Percentiles rank a stretch among this genome's conserved stretches.
These are phyloP conservation scores for Eristalis intricaria DNA, from an alignment of 2,888 invertebrate genomes.

Conservation along the genomic window DNA sequence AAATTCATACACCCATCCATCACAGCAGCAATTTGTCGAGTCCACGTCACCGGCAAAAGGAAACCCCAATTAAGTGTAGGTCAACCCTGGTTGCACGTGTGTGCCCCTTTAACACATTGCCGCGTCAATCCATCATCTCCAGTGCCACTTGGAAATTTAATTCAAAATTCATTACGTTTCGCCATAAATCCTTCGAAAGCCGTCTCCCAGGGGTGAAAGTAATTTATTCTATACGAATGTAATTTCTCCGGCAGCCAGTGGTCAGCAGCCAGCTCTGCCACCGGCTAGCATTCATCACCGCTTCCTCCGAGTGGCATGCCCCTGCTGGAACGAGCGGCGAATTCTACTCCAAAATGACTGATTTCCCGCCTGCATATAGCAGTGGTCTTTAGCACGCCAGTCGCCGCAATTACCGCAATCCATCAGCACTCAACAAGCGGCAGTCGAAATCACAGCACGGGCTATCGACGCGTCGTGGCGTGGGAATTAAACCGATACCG, in stretches of 20 bases:
- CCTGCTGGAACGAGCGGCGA: not conserved
- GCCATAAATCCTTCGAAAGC: slow-evolving; percentile 42
- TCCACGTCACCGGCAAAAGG: not conserved
- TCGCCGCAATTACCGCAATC: not conserved
- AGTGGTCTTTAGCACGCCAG: not conserved
- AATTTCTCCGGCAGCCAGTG: slow-evolving; percentile 12
- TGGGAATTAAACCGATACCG: slow-evolving; percentile 3
- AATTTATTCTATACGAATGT: slow-evolving; percentile 25
- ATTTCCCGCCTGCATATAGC: not conserved
- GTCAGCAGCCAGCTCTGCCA: not conserved
- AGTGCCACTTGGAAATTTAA: not conserved
- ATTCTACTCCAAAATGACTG: not conserved
- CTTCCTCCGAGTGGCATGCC: not conserved
- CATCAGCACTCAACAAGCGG: not conserved
- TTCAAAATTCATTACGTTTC: slow-evolving; percentile 17
- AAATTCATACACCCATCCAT: not conserved
- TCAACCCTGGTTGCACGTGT: not conserved
- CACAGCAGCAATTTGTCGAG: not conserved
- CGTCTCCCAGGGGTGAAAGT: slow-evolving; percentile 52
- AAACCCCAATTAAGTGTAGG: slow-evolving; percentile 10
- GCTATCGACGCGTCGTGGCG: not conserved
- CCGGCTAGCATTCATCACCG: slow-evolving; percentile 11
- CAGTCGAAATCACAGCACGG: not conserved
- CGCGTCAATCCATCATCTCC: slow-evolving; percentile 17
- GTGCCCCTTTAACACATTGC: slow-evolving; percentile 3